Conservation (phyloP, 2,113 vertebrate species). For the Misgurnus anguillicaudatus region DNA sequence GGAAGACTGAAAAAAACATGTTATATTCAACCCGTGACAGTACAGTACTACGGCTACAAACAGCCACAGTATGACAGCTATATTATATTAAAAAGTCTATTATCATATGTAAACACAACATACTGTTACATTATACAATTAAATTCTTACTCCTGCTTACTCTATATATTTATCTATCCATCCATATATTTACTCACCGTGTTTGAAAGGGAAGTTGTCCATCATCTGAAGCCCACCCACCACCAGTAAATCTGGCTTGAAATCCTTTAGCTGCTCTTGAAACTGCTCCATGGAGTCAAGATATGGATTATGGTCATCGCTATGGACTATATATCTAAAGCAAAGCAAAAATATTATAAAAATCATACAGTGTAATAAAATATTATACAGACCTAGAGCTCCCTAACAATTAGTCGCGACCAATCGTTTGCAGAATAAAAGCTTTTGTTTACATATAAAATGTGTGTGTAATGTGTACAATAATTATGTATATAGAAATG, state of each 20-base stretch:
- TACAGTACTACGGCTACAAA: not conserved
- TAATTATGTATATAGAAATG: too few relatives aligned
- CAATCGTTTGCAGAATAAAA: too few relatives aligned
- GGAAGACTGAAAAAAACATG: not conserved
- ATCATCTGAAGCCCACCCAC: constrained; percentile 84
- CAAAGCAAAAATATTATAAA: not conserved
- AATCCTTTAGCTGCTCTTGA: constrained; percentile 69
- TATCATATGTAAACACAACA: too few relatives aligned
- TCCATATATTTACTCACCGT: constrained; percentile 60
- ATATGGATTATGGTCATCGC: constrained; percentile 81
- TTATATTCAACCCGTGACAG: constrained; percentile 16
- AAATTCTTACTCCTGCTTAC: too few relatives aligned
- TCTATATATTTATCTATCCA: too few relatives aligned
- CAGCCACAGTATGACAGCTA: not conserved
- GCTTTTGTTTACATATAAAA: too few relatives aligned
- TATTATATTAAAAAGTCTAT: not conserved
- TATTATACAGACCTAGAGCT: too few relatives aligned
- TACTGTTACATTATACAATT: too few relatives aligned
- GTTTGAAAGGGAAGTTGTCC: constrained; percentile 81
- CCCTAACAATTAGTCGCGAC: too few relatives aligned
- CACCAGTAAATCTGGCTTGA: constrained; percentile 76
- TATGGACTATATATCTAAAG: constrained; percentile 80
- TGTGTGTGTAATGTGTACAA: too few relatives aligned
- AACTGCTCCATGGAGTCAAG: constrained; percentile 79
- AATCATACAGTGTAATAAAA: not conserved